phyloP scores from a whole-genome alignment of 2,888 invertebrate genomes.

The Seira musarum region DNA sequence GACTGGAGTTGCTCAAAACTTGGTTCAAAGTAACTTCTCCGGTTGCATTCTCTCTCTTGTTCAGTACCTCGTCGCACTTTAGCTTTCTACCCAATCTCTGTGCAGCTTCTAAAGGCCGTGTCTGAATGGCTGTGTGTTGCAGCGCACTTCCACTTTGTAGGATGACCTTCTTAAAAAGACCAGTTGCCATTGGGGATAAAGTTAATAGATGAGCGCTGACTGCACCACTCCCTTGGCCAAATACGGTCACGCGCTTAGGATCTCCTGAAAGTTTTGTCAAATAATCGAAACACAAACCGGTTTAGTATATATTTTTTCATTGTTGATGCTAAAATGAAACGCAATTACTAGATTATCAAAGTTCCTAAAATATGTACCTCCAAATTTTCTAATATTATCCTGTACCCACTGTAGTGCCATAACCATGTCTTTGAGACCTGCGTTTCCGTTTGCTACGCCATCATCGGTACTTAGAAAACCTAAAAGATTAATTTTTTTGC shows the following conservation, averaged over 20 bases:
- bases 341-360: no score
- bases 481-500: constrained; percentile 9
- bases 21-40: constrained; percentile 26
- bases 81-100: constrained; percentile 55
- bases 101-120: constrained; percentile 59
- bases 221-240: constrained; percentile 55
- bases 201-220: constrained; percentile 62
- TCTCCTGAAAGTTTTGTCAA: no score
- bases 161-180: constrained; percentile 63
- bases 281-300: no score
- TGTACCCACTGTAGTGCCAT: constrained; percentile 60
- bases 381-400: constrained; percentile 49
- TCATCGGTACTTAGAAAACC: constrained; percentile 63
- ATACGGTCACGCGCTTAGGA: constrained; percentile 50
- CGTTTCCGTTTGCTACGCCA: constrained; percentile 45
- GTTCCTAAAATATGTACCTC: no score
- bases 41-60: constrained; percentile 49
- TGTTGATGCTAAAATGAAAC: no score
- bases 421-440: constrained; percentile 54
- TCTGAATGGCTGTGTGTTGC: constrained; percentile 50
- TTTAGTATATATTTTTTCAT: neutral
- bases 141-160: constrained; percentile 60
- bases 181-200: constrained; percentile 59
- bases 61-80: constrained; percentile 55
- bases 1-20: constrained; percentile 34